These are phyloP conservation scores for Drosophila tsacasi DNA, from an alignment of 1,140 invertebrate species.

Conservation along the genomic window DNA sequence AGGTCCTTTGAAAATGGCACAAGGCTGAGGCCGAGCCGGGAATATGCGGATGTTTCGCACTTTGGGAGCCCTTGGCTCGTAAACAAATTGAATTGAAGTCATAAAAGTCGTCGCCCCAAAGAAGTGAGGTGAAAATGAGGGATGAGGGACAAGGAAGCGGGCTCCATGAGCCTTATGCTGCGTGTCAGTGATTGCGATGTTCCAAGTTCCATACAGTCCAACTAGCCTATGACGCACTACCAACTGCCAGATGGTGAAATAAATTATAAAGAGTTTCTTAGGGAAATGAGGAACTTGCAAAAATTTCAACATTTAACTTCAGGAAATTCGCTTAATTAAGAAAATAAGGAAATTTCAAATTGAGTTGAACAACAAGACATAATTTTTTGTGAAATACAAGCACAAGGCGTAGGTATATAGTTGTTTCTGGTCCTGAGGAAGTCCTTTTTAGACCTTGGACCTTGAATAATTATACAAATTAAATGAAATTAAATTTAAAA, in stretches of 20 bases:
- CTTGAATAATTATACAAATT: neutral
- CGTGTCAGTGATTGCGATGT: constrained; percentile 77
- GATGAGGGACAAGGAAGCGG: neutral
- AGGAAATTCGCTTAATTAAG: neutral
- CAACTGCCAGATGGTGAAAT: neutral
- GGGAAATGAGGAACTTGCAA: neutral
- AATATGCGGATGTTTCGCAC: constrained; percentile 30
- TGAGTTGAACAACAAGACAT: neutral
- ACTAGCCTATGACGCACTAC: neutral
- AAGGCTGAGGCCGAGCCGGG: constrained; percentile 25
- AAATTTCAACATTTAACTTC: neutral
- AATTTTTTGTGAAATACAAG: neutral
- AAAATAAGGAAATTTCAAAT: neutral
- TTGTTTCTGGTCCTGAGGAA: fast-evolving
- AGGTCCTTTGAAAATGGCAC: constrained; percentile 60
- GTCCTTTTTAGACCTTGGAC: neutral
- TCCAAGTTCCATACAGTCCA: constrained; percentile 23
- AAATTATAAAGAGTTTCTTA: neutral
- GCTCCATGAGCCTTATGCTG: constrained; percentile 57
- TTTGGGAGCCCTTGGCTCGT: constrained; percentile 65
- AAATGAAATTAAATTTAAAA: neutral
- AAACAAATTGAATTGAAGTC: constrained; percentile 84
- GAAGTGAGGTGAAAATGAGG: constrained; percentile 31
- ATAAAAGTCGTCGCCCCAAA: constrained; percentile 76
- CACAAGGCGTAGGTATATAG: neutral